Base-by-base conservation (phyloP, 2,113 vertebrate species). In the Scomber japonicus region DNA sequence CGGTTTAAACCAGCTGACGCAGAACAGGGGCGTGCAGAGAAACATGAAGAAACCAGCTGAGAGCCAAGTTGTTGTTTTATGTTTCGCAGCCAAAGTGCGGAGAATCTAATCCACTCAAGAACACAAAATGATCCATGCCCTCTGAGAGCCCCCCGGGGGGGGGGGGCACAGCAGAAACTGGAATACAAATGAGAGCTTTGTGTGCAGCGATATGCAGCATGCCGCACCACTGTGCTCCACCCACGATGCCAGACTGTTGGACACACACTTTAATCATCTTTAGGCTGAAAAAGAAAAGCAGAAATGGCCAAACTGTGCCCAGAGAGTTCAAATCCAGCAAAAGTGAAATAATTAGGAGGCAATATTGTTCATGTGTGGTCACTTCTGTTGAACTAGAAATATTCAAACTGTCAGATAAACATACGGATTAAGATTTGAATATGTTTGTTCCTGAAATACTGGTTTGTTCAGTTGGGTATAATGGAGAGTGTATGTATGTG, bases 131-230 rank as follows among this genome's bases (percentile, higher is more conserved):
- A 79, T 83, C 62, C 44, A 65, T 78, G 83, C 49, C 51, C 75
- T 84, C 60, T 3, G 12, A 75, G 67, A 55, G 69, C 55, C 68
- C 48, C 1, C 1, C 1, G 50, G 71, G 35, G 74, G 50, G 71
- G 35, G 74, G 61, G 49, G 48, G 12, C 1, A 8, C 21, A 40
- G 77, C 45, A 46, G 40, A 65, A 82, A 45, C 15, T 9, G 46
- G 80, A 82, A 88, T 85, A 90, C 80, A 83, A 82, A 83, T 66
- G 78, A 75, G 60, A 65, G 63, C 84, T 82, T 86, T 86, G 68
- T 84, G 61, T 51, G 68, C 83, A 80, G 74, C 68, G 63, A 83
- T 75, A 24, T 78, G 88, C 84, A 49, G 69, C 65, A 35, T 31
- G 45, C 68, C 9, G 62, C 75, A 59, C 13, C 68, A 17, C 49